Conservation (phyloP, 2,797 vertebrate genomes). For the Oreortyx pictus region DNA sequence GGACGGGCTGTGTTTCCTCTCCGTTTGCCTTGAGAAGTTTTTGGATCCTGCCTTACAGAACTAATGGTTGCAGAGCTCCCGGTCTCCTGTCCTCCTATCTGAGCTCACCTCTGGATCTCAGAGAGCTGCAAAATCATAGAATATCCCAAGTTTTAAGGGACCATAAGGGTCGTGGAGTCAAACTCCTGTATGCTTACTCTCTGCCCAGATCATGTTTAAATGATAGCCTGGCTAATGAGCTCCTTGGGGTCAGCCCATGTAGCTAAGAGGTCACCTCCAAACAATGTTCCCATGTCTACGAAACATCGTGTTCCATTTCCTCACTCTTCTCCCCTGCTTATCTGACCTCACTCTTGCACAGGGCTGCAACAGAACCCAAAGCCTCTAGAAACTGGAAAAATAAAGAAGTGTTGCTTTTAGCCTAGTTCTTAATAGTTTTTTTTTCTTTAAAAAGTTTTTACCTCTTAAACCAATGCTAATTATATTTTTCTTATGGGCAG, state of each 20-base stretch:
- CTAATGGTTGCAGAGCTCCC: background rate
- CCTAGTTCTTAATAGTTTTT: background rate
- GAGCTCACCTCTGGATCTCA: fast-evolving
- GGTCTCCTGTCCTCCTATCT: background rate
- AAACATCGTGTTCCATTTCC: background rate
- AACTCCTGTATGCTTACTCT: background rate
- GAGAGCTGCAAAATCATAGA: background rate
- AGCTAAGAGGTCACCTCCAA: background rate
- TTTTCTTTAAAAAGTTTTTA: background rate
- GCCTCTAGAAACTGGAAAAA: background rate
- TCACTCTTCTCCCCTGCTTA: background rate
- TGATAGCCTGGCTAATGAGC: background rate
- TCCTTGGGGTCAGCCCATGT: fast-evolving
- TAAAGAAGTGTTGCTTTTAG: background rate
- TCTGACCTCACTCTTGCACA: background rate
- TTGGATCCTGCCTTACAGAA: background rate
- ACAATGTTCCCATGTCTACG: background rate
- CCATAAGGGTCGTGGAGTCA: too few relatives aligned
- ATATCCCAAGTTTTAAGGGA: too few relatives aligned
- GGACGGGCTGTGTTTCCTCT: background rate
- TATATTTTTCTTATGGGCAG: background rate
- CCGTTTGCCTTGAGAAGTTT: fast-evolving
- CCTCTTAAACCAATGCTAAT: constrained; percentile 7
- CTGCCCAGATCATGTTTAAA: background rate
- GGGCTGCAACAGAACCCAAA: background rate